phyloP scores from a whole-genome alignment of 2,888 invertebrate genomes.

The Latrodectus elegans region DNA sequence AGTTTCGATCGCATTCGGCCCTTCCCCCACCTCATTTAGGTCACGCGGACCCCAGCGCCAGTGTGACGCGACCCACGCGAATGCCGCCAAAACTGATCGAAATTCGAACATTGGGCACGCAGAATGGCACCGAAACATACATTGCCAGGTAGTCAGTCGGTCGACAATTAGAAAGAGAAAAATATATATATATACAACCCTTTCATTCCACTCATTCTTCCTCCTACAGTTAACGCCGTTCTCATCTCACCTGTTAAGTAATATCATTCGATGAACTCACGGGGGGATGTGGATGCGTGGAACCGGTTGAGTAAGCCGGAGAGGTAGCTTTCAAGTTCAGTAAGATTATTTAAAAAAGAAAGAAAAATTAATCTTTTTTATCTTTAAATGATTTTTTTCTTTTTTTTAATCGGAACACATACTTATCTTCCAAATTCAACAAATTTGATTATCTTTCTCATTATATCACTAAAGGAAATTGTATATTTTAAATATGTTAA shows the following conservation, averaged over 20 bases:
- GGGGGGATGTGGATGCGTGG: not conserved
- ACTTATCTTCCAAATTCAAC: too few relatives aligned
- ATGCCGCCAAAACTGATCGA: not conserved
- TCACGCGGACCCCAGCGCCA: constrained; percentile 1
- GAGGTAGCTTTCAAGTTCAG: not conserved
- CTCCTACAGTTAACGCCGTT: not conserved
- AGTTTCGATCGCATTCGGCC: not conserved
- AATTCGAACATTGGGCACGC: not conserved
- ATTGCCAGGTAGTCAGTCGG: not conserved
- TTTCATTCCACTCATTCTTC: not conserved
- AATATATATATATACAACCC: not conserved
- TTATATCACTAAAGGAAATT: too few relatives aligned
- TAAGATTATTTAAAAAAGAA: too few relatives aligned
- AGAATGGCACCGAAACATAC: constrained; percentile 5
- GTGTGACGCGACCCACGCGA: constrained; percentile 1
- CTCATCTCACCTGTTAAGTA: not conserved
- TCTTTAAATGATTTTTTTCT: too few relatives aligned
- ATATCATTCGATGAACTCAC: not conserved
- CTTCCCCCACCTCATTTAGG: not conserved
- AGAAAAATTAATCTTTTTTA: too few relatives aligned
- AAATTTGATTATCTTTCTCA: too few relatives aligned
- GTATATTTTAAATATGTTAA: too few relatives aligned
- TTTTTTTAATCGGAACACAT: too few relatives aligned
- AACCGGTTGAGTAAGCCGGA: not conserved
- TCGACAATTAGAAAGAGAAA: not conserved